Percentiles rank a stretch among this genome's conserved stretches.
Evolutionary conservation across 2,113 vertebrate genomes (phyloP).

Genomic region (Mandrillus leucophaeus): DNA sequence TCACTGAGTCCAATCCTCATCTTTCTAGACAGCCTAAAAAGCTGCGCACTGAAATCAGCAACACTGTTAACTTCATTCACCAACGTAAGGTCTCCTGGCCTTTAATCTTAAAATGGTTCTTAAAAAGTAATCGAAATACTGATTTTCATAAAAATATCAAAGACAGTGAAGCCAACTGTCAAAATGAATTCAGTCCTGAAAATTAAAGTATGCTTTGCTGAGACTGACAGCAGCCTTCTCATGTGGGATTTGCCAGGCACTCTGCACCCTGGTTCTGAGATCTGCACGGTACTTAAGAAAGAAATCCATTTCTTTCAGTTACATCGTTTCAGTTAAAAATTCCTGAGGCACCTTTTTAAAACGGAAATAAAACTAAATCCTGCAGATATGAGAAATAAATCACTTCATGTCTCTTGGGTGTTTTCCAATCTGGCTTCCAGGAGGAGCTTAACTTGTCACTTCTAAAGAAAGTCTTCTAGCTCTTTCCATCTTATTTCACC

Average conservation of each 20-base stretch:
- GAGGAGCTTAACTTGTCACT: neutral
- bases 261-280: neutral
- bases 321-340: slow-evolving; percentile 41
- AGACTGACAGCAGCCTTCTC: neutral
- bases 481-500: neutral
- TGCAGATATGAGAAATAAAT: slow-evolving; percentile 9
- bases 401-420: slow-evolving; percentile 23
- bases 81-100: neutral
- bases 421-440: slow-evolving; percentile 35
- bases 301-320: neutral
- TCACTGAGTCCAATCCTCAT: neutral
- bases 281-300: neutral
- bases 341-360: neutral
- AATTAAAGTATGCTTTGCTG: neutral
- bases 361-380: slow-evolving; percentile 16
- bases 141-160: neutral
- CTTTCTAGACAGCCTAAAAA: neutral
- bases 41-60: neutral
- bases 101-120: neutral
- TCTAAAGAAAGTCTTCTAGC: slow-evolving; percentile 46
- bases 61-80: neutral
- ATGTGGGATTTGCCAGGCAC: too few species aligned
- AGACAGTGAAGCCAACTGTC: neutral
- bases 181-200: neutral
- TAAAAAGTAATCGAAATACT: neutral